Base-by-base conservation (phyloP, 2,888 invertebrate species). In the Drosophila recens region DNA sequence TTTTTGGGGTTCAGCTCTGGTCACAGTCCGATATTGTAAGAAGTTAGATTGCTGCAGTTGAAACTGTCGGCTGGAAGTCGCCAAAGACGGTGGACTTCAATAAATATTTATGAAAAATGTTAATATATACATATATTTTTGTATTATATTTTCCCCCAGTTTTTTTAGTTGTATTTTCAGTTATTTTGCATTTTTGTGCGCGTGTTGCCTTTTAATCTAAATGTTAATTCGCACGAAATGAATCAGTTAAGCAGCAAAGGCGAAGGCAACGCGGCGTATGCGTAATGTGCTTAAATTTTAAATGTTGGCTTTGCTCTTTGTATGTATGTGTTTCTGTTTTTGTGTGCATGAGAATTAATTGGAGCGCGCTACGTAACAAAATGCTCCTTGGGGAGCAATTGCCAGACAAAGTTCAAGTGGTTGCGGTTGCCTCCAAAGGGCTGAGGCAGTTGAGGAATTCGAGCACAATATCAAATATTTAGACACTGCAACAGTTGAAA, bases 81-180 rank as follows among this genome's bases (percentile, higher is more conserved):
- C 46, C 65, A 23, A 51, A 73, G 75, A 52, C 49, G 45, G 10
- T 48, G 23, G 69, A 58, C 62, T 72, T 68, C 72, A 72, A 89
- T 89, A 87, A 84, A 84, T 89, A 84, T 84, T 87, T 89, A 84
- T 84, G 84, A 84, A 84, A 79, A 89, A 84, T 84, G 80, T 73
- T 80, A 80, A 80, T 89, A 53, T 53, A 45, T 54, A 53, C 48
- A 45, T 54, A 45, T 42, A 5, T 8, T 33, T 43, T 46, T 34
- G 4, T 17, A 40, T 48, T 45, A 45, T 42, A 9, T 8, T 34
- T 43, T 46, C 20, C 20, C 27, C 11, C 3, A 20, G 2, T 43
- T 20, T 20, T 36, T 23, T 40, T n/a, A n/a, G 43, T 52, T 43
- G 57, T 45, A 23, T 20, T 45, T 67, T 36, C 20, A 4, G 20